Conservation (phyloP, 2,888 invertebrate genomes). For the Oscheius sp. region DNA sequence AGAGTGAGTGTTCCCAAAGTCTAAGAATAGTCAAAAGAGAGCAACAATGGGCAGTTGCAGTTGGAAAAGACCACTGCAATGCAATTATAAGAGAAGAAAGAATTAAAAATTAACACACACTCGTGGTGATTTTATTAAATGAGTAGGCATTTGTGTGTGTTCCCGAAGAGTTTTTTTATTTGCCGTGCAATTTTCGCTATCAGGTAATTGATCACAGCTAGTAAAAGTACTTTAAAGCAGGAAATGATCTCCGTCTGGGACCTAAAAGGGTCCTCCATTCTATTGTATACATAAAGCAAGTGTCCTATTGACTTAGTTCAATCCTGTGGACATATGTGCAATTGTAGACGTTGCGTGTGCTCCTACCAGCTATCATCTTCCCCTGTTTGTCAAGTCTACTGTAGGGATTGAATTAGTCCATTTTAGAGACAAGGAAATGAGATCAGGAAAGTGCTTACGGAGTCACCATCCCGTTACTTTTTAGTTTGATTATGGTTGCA, state of each 20-base stretch:
- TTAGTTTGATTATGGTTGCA: too few relatives aligned
- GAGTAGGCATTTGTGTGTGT: neutral
- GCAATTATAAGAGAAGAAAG: conserved; percentile 12
- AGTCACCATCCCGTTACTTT: too few relatives aligned
- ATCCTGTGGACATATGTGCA: conserved; percentile 18
- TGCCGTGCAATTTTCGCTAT: neutral
- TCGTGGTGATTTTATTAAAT: neutral
- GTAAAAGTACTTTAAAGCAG: neutral
- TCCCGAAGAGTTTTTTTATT: neutral
- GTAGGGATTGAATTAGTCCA: too few relatives aligned
- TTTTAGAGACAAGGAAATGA: too few relatives aligned
- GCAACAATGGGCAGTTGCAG: conserved; percentile 21
- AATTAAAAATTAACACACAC: neutral
- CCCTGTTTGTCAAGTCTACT: too few relatives aligned
- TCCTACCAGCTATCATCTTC: neutral
- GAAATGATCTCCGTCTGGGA: conserved; percentile 22
- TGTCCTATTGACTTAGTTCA: conserved; percentile 12
- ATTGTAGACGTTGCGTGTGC: conserved; percentile 33
- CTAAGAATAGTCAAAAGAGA: neutral
- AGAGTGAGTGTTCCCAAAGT: neutral
- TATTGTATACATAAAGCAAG: conserved; percentile 19
- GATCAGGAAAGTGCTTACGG: too few relatives aligned
- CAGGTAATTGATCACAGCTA: conserved; percentile 20
- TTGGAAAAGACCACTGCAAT: conserved; percentile 27
- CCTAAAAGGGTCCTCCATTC: too few relatives aligned